Conservation (phyloP, 2,797 vertebrate species). For the Tangara arthus region DNA sequence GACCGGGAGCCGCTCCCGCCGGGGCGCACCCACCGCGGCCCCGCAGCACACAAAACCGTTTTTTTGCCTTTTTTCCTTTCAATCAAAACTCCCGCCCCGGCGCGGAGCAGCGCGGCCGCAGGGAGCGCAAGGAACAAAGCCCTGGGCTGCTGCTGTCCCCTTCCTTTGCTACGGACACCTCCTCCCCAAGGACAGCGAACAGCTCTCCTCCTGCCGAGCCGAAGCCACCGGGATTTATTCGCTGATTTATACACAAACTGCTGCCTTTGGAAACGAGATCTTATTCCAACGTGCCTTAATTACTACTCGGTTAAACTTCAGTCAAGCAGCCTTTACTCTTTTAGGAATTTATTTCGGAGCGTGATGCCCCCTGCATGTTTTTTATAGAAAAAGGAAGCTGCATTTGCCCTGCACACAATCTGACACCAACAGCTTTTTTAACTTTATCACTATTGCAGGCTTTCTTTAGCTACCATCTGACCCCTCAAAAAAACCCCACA, state of each 20-base stretch:
- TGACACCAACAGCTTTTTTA: neutral
- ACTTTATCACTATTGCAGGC: neutral
- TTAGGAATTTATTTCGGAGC: neutral
- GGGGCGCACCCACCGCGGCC: neutral
- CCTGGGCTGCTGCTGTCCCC: fast-evolving
- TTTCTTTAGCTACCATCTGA: neutral
- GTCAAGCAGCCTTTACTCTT: neutral
- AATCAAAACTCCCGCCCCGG: neutral
- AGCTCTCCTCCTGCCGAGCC: neutral
- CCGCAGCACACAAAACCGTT: neutral
- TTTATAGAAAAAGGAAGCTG: neutral
- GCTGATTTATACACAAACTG: fast-evolving
- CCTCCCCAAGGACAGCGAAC: neutral
- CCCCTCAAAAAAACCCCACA: no score
- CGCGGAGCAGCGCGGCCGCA: neutral
- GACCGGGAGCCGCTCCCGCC: neutral
- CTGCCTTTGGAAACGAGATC: neutral
- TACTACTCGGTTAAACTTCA: neutral
- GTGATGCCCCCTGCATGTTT: neutral
- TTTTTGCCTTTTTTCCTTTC: neutral
- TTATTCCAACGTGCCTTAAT: fast-evolving
- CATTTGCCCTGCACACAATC: neutral
- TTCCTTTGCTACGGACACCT: fast-evolving
- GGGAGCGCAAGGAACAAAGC: neutral
- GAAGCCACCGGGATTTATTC: fast-evolving